A percentile compares a stretch with the other conserved stretches of the same genome.
phyloP scores from a whole-genome alignment of 2,113 vertebrate genomes.

The Arvicanthis niloticus region DNA sequence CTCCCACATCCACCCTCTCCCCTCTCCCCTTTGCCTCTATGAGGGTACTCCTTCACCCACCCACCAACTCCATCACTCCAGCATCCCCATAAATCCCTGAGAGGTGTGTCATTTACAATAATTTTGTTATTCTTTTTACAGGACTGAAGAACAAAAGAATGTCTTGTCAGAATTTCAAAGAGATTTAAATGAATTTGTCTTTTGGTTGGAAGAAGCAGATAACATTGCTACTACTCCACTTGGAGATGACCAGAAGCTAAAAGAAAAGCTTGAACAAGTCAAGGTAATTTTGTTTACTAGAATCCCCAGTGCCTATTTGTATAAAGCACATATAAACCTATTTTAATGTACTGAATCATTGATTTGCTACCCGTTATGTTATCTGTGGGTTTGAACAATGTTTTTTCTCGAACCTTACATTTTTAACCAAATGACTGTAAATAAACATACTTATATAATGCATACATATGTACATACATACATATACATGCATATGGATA shows the following conservation, averaged over 20 bases:
- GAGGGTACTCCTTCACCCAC: no score
- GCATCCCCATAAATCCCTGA: not conserved
- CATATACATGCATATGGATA: not conserved
- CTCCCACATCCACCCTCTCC: no score
- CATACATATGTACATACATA: not conserved
- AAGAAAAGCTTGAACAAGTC: constrained; percentile 92
- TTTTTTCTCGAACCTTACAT: constrained; percentile 52
- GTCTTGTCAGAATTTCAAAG: constrained; percentile 90
- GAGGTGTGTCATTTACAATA: constrained; percentile 48
- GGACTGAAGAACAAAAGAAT: constrained; percentile 91
- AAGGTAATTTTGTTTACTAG: constrained; percentile 89
- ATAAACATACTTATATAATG: not conserved
- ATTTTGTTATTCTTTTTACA: constrained; percentile 80
- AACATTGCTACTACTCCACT: constrained; percentile 84
- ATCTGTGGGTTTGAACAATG: constrained; percentile 15
- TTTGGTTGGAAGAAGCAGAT: constrained; percentile 94
- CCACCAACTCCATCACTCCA: no score
- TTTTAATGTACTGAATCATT: constrained; percentile 59
- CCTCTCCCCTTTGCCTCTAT: no score
- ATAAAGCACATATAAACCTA: constrained; percentile 37
- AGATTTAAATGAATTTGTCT: constrained; percentile 91
- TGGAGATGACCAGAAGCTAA: constrained; percentile 92
- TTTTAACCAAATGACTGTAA: constrained; percentile 8
- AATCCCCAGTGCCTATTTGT: not conserved
- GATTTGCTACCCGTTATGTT: constrained; percentile 26